Conservation (phyloP, 2,797 vertebrate species). For the Eremophila alpestris region DNA sequence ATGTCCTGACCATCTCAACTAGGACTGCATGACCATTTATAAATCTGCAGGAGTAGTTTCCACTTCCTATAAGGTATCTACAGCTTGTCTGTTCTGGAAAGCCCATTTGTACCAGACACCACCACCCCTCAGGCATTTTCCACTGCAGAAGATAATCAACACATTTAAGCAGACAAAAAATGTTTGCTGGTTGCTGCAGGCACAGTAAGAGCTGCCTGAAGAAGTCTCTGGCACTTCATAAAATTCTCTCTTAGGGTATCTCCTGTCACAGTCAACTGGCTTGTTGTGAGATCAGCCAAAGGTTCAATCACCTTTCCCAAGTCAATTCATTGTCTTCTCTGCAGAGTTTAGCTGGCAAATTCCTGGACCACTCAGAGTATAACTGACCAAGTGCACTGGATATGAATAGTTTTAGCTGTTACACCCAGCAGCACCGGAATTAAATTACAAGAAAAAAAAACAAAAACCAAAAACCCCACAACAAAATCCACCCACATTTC, state of each 20-base stretch:
- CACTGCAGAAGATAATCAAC: neutral
- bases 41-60: neutral
- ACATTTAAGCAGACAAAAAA: neutral
- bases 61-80: neutral
- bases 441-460: neutral
- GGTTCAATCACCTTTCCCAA: neutral
- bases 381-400: neutral
- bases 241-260: neutral
- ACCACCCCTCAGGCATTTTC: neutral
- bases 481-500: fast-evolving
- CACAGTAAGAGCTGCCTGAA: neutral
- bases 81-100: neutral
- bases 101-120: neutral
- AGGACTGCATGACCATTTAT: neutral
- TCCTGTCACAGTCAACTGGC: neutral
- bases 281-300: neutral
- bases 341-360: neutral
- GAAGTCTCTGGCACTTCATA: neutral
- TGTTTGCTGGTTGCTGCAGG: neutral
- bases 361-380: neutral
- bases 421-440: neutral
- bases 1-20: neutral
- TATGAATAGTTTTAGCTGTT: neutral
- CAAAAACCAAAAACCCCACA: neutral
- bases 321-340: neutral